These are phyloP conservation scores for Lasius platythorax DNA, from an alignment of 2,888 invertebrate genomes.

Conservation along the genomic window DNA sequence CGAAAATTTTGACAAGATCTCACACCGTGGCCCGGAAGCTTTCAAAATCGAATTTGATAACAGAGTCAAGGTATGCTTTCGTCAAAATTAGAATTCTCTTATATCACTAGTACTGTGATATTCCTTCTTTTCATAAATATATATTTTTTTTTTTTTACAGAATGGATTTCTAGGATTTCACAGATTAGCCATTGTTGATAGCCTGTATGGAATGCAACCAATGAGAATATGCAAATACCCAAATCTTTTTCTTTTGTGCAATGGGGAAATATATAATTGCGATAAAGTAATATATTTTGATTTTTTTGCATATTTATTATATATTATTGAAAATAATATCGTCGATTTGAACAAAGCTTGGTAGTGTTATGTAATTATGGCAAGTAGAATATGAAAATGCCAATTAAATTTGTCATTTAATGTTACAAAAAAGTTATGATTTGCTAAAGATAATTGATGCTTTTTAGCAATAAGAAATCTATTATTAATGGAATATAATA, in stretches of 20 bases:
- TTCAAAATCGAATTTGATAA: conserved; percentile 91
- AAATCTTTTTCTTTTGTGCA: conserved; percentile 90
- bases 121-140: neutral
- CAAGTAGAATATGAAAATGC: neutral
- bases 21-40: conserved; percentile 92
- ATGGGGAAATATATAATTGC: conserved; percentile 95
- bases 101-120: neutral
- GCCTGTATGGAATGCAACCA: conserved; percentile 92
- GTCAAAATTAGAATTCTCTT: neutral
- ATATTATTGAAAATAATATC: neutral
- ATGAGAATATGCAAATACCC: conserved; percentile 91
- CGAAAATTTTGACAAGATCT: conserved; percentile 89
- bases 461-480: neutral
- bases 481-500: neutral
- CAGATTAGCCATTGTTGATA: conserved; percentile 90
- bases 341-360: neutral
- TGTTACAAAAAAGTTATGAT: neutral
- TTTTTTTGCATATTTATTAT: neutral
- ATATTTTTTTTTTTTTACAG: conserved; percentile 83
- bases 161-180: conserved; percentile 90
- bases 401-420: neutral
- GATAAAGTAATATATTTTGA: conserved; percentile 86
- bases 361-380: neutral
- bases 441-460: neutral
- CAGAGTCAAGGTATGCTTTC: conserved; percentile 87